A percentile compares a stretch with the other conserved stretches of the same genome.
These are phyloP conservation scores for Ochropacha duplaris DNA, from an alignment of 2,888 invertebrate species.

Conservation along the genomic window DNA sequence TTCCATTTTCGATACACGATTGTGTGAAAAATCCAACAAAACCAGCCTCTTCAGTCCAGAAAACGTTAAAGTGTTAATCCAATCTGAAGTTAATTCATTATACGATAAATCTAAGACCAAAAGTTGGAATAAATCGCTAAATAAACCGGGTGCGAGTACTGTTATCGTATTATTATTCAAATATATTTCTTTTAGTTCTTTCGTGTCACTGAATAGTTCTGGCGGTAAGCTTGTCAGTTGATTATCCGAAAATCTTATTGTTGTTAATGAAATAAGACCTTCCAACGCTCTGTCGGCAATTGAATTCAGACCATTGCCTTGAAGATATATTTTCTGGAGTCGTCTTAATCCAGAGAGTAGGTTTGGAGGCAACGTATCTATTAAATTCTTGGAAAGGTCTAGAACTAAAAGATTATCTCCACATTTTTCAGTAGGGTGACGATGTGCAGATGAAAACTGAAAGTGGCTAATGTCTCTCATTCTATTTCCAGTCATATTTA, in stretches of 20 bases:
- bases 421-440: slow-evolving; percentile 85
- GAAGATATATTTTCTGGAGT: slow-evolving; percentile 88
- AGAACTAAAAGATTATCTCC: slow-evolving; percentile 86
- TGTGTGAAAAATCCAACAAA: slow-evolving; percentile 89
- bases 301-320: slow-evolving; percentile 89
- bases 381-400: slow-evolving; percentile 90
- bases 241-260: slow-evolving; percentile 91
- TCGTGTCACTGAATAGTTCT: slow-evolving; percentile 90
- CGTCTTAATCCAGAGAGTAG: slow-evolving; percentile 87
- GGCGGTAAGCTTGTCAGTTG: slow-evolving; percentile 91
- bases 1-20: slow-evolving; percentile 89
- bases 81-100: slow-evolving; percentile 91
- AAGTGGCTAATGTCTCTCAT: slow-evolving; percentile 89
- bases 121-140: slow-evolving; percentile 89
- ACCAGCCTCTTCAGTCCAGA: slow-evolving; percentile 89
- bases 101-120: slow-evolving; percentile 89
- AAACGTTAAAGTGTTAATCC: slow-evolving; percentile 92
- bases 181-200: slow-evolving; percentile 90
- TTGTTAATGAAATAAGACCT: slow-evolving; percentile 87
- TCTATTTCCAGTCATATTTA: slow-evolving; percentile 91
- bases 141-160: slow-evolving; percentile 90
- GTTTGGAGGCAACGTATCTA: slow-evolving; percentile 88
- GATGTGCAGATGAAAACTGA: slow-evolving; percentile 85
- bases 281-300: slow-evolving; percentile 91
- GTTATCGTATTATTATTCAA: slow-evolving; percentile 92